Conservation (phyloP, 2,888 invertebrate genomes). For the Ochropacha duplaris region DNA sequence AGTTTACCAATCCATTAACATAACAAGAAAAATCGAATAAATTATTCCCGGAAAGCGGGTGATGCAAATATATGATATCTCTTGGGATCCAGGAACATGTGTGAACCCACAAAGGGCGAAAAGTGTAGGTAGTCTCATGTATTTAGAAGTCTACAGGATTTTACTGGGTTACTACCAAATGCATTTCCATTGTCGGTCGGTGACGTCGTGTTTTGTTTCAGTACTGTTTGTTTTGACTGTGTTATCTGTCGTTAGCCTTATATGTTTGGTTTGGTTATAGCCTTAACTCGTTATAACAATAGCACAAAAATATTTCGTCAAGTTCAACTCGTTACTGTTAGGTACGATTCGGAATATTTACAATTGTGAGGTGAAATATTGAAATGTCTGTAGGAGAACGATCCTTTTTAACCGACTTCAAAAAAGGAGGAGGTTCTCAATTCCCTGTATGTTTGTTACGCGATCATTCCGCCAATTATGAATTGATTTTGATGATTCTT, state of each 20-base stretch:
- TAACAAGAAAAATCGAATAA: conserved; percentile 5
- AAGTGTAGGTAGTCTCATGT: not conserved
- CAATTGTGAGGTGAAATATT: no score
- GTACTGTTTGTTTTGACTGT: conserved; percentile 27
- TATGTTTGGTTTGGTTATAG: no score
- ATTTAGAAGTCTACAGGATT: not conserved
- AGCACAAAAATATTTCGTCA: no score
- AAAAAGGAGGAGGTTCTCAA: no score
- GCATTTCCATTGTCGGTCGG: conserved; percentile 34
- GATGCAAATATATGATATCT: not conserved
- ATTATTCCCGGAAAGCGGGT: conserved; percentile 8
- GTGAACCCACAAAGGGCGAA: conserved; percentile 5
- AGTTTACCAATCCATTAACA: not conserved
- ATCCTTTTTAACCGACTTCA: no score
- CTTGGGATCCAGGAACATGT: not conserved
- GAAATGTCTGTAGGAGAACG: not conserved
- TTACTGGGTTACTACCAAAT: conserved; percentile 32
- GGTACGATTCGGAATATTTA: no score
- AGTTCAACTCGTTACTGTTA: no score
- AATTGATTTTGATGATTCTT: no score
- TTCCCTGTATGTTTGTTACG: no score
- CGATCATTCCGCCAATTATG: no score
- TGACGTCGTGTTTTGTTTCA: conserved; percentile 6
- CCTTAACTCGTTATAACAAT: conserved; percentile 4
- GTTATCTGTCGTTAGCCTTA: conserved; percentile 36